Evolutionary conservation across 2,888 invertebrate genomes (phyloP).

Genomic region (Phymatocera aterrima): DNA sequence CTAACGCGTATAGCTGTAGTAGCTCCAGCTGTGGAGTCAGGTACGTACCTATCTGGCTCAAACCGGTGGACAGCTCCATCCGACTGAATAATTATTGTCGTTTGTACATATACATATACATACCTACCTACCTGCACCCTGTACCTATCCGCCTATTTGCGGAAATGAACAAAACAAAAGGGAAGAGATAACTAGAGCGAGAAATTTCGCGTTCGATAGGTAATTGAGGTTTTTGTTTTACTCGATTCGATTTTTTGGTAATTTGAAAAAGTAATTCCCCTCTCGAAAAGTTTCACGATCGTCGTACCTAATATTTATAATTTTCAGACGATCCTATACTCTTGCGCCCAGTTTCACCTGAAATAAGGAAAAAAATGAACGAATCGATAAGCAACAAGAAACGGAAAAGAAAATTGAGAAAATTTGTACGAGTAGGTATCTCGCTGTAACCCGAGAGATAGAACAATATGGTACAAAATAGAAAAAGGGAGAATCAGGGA

Average conservation of each 20-base stretch:
- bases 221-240: not conserved
- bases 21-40: not conserved
- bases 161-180: too few species aligned
- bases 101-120: slow-evolving; percentile 1
- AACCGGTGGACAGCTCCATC: not conserved
- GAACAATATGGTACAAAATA: too few species aligned
- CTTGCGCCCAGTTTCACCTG: too few species aligned
- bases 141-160: too few species aligned
- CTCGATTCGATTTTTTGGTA: not conserved
- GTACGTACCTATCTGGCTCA: not conserved
- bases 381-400: too few species aligned
- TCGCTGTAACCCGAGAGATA: not conserved
- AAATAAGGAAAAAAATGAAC: too few species aligned
- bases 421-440: too few species aligned
- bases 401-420: too few species aligned
- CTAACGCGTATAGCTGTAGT: not conserved
- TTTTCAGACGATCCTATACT: too few species aligned
- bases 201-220: slow-evolving; percentile 29
- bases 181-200: slow-evolving; percentile 24
- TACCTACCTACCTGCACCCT: too few species aligned
- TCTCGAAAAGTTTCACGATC: not conserved
- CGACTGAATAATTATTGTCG: slow-evolving; percentile 38
- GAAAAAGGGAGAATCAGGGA: too few species aligned
- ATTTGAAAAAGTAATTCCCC: not conserved
- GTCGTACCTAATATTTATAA: too few species aligned